Evolutionary conservation across 2,888 invertebrate species (phyloP).

Genomic region (Chamaedrilus cognettii): DNA sequence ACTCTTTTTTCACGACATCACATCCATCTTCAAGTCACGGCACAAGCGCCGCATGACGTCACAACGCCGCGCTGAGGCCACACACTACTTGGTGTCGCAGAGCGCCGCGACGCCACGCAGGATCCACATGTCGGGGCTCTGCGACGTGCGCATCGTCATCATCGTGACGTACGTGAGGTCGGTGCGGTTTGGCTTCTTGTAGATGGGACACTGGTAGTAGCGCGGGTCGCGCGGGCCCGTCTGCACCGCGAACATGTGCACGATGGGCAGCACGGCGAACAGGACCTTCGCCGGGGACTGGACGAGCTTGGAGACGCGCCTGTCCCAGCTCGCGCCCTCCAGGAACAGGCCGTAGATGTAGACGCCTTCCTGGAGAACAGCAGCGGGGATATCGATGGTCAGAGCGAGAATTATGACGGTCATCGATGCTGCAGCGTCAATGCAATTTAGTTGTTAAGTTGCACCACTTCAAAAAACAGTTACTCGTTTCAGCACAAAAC

Average conservation of each 20-base stretch:
- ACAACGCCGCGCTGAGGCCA: background rate
- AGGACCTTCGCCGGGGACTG: constrained; percentile 83
- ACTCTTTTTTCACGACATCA: too few relatives aligned
- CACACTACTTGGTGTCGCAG: constrained; percentile 85
- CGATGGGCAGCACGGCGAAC: constrained; percentile 77
- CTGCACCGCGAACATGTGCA: constrained; percentile 77
- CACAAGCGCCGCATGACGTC: too few relatives aligned
- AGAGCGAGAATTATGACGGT: too few relatives aligned
- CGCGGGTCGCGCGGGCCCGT: constrained; percentile 64
- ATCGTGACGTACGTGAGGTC: constrained; percentile 75
- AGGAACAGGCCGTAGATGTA: constrained; percentile 81
- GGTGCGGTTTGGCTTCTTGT: constrained; percentile 84
- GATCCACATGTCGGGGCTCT: constrained; percentile 86
- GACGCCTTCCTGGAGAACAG: too few relatives aligned
- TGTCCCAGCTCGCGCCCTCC: constrained; percentile 90
- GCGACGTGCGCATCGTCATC: constrained; percentile 69
- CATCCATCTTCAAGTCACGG: too few relatives aligned
- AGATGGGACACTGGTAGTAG: constrained; percentile 84
- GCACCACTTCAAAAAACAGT: too few relatives aligned
- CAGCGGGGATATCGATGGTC: too few relatives aligned
- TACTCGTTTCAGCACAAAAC: too few relatives aligned
- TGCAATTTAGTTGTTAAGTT: too few relatives aligned
- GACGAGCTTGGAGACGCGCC: constrained; percentile 70
- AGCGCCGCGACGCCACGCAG: constrained; percentile 92
- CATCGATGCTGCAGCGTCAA: too few relatives aligned